A percentile compares a stretch with the other conserved stretches of the same genome.
Conservation (phyloP, 2,888 invertebrate species). For the Tenthredo mesomela region DNA sequence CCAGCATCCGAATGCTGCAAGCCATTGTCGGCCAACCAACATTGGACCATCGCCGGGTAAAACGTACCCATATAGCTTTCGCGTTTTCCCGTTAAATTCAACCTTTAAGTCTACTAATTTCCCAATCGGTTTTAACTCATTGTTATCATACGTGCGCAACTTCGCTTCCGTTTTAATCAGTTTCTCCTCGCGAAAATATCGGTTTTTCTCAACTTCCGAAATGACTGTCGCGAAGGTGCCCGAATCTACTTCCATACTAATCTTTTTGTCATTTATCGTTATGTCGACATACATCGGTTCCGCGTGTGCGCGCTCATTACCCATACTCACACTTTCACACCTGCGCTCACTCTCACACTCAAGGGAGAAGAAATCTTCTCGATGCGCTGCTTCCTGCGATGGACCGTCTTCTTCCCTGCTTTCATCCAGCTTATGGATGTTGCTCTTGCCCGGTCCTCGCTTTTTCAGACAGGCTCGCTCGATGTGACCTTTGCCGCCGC, state of each 20-base stretch:
- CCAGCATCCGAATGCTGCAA: slow-evolving; percentile 55
- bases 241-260: slow-evolving; percentile 26
- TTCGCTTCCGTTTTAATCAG: neutral
- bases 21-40: slow-evolving; percentile 56
- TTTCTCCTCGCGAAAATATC: neutral
- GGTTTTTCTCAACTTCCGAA: slow-evolving; percentile 38
- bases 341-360: neutral
- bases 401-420: slow-evolving; percentile 14
- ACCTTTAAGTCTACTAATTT: slow-evolving; percentile 49
- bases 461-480: neutral
- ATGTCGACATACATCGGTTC: slow-evolving; percentile 16
- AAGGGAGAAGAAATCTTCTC: neutral
- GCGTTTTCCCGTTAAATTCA: slow-evolving; percentile 45
- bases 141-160: neutral
- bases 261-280: neutral
- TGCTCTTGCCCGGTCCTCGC: neutral
- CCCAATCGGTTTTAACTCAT: slow-evolving; percentile 40
- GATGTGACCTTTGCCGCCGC: slow-evolving; percentile 1
- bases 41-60: slow-evolving; percentile 52
- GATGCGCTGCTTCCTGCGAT: neutral
- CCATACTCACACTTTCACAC: neutral
- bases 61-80: slow-evolving; percentile 52
- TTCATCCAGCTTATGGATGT: slow-evolving; percentile 43
- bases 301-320: neutral
- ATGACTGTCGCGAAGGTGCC: slow-evolving; percentile 25